Base-by-base conservation (phyloP, 1,140 invertebrate species). In the Calosoma granatense region DNA sequence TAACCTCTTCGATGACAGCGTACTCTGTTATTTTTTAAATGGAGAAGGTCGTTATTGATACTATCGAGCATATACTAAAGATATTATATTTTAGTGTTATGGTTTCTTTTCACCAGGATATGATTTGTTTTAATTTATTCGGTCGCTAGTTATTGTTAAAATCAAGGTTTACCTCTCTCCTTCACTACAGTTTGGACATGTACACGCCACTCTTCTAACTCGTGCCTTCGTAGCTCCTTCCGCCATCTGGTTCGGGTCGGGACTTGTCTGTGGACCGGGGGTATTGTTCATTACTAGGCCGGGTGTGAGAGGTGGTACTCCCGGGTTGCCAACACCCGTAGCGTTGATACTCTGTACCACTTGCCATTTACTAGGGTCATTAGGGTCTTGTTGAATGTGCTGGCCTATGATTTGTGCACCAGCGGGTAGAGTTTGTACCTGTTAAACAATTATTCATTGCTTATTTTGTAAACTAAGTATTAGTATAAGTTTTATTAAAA, bases 101-200 rank as follows among this genome's bases (percentile, higher is more conserved):
- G n/a, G n/a, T n/a, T n/a, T n/a, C n/a, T n/a, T n/a, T n/a, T n/a
- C n/a, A n/a, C n/a, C n/a, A n/a, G n/a, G n/a, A n/a, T n/a, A n/a
- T n/a, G n/a, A n/a, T n/a, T n/a, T n/a, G n/a, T n/a, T n/a, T n/a
- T n/a, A n/a, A n/a, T n/a, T n/a, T n/a, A n/a, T n/a, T n/a, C n/a
- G n/a, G n/a, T n/a, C n/a, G n/a, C n/a, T n/a, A n/a, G n/a, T n/a
- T n/a, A n/a, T n/a, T n/a, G n/a, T n/a, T n/a, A n/a, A n/a, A n/a
- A n/a, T n/a, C n/a, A n/a, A n/a, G n/a, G 66, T n/a, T 68, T 67
- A 83, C 79, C 84, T 85, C 67, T 94, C 91, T 1, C 88, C 88
- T 64, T 94, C 90, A 51, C 86, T 83, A 70, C 95, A 98, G 72
- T 98, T 97, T 0, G 95, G 95, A 74, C 95, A 98, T 0, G 93